A percentile compares a stretch with the other conserved stretches of the same genome.
phyloP scores from a whole-genome alignment of 2,888 invertebrate genomes.

The Panzeria rudis region DNA sequence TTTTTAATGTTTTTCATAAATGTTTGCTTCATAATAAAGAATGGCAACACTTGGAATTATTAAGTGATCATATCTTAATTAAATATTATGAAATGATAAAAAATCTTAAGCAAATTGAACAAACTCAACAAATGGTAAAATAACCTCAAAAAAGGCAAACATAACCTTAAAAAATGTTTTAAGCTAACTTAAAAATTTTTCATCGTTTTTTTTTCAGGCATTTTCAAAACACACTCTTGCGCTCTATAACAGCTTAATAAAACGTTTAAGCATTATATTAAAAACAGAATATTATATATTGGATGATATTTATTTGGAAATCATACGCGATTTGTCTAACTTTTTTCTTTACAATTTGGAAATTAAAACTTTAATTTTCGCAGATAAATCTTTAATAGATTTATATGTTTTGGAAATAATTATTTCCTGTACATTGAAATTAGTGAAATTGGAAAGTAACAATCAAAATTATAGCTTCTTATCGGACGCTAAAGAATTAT shows the following conservation, averaged over 20 bases:
- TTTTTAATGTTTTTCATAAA: conserved; percentile 60
- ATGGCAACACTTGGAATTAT: conserved; percentile 64
- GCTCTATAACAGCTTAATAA: conserved; percentile 40
- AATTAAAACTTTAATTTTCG: background rate
- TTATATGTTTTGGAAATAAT: conserved; percentile 71
- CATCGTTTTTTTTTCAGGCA: conserved; percentile 32
- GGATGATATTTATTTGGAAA: conserved; percentile 34
- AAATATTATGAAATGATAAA: conserved; percentile 55
- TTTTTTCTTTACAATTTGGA: conserved; percentile 27
- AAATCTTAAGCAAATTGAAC: conserved; percentile 34
- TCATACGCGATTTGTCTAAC: conserved; percentile 23
- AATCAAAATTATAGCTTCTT: conserved; percentile 2
- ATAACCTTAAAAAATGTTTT: background rate
- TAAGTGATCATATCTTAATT: conserved; percentile 30
- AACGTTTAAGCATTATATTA: conserved; percentile 67
- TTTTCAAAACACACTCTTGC: background rate
- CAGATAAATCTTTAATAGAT: conserved; percentile 58
- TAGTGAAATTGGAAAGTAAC: background rate
- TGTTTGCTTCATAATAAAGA: conserved; percentile 51
- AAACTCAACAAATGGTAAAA: conserved; percentile 46
- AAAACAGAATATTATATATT: conserved; percentile 61
- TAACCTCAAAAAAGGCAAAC: background rate
- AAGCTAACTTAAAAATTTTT: conserved; percentile 2
- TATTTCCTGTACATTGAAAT: conserved; percentile 48
- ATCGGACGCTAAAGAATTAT: conserved; percentile 25